Percentiles rank a stretch among this genome's conserved stretches.
Conservation (phyloP, 2,797 vertebrate genomes). For the Chromobotia macracanthus region DNA sequence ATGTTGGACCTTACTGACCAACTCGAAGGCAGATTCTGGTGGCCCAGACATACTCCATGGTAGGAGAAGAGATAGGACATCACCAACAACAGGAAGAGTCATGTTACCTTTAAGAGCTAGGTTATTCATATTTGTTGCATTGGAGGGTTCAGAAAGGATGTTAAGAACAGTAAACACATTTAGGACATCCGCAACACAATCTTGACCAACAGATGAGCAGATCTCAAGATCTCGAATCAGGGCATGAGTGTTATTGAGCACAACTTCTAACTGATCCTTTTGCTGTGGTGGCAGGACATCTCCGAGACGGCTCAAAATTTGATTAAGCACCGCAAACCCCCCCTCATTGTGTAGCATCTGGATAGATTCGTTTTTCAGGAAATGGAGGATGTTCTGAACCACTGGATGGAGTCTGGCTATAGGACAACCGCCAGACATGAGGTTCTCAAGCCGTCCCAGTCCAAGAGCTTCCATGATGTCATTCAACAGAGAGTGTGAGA, state of each 20-base stretch:
- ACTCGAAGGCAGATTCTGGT: constrained; percentile 45
- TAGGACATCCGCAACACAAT: constrained; percentile 66
- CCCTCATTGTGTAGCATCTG: constrained; percentile 64
- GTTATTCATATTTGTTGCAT: neutral
- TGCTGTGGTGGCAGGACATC: constrained; percentile 62
- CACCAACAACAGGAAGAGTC: constrained; percentile 59
- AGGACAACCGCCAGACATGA: constrained; percentile 59
- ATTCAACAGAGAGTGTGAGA: constrained; percentile 57
- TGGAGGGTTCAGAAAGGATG: neutral
- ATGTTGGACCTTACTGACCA: constrained; percentile 62
- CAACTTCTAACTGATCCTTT: constrained; percentile 54
- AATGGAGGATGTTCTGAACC: constrained; percentile 63
- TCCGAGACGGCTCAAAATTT: constrained; percentile 62
- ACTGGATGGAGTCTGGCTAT: constrained; percentile 60
- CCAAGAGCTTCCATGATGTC: constrained; percentile 65
- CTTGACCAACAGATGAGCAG: constrained; percentile 62
- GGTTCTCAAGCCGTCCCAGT: constrained; percentile 65
- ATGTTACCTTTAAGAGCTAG: constrained; percentile 31
- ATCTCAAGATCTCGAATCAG: constrained; percentile 62
- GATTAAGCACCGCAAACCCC: constrained; percentile 60
- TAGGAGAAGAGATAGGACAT: constrained; percentile 67
- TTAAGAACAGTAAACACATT: constrained; percentile 64
- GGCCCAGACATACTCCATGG: constrained; percentile 49
- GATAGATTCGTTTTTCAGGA: constrained; percentile 64
- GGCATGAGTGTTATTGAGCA: constrained; percentile 63